Evolutionary conservation across 2,797 vertebrate genomes (phyloP).

Genomic region (Bovichtus diacanthus): DNA sequence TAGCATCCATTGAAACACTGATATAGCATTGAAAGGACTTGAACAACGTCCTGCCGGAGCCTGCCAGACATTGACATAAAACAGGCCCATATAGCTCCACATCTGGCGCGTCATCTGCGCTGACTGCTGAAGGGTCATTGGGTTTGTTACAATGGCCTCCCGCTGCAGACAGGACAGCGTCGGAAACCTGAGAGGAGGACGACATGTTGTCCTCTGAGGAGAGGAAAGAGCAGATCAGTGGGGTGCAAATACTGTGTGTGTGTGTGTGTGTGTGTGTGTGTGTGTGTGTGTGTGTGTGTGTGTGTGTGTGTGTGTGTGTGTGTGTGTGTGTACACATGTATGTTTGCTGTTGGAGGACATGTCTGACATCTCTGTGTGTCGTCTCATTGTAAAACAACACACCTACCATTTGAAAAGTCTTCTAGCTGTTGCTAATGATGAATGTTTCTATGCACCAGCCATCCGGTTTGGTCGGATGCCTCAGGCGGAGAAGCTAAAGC

Average conservation of each 20-base stretch:
- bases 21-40: background rate
- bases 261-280: too few species aligned
- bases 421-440: background rate
- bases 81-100: constrained; percentile 54
- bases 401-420: background rate
- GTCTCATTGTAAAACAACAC: background rate
- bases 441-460: constrained; percentile 78
- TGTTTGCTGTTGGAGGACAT: constrained; percentile 1
- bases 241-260: constrained; percentile 27
- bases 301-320: constrained; percentile 18
- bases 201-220: constrained; percentile 49
- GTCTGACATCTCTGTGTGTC: background rate
- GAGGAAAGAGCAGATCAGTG: constrained; percentile 34
- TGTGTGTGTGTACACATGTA: background rate
- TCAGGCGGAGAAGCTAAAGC: constrained; percentile 93
- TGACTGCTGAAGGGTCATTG: constrained; percentile 58
- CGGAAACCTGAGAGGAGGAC: constrained; percentile 59
- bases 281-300: too few species aligned
- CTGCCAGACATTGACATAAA: constrained; percentile 51
- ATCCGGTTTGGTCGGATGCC: constrained; percentile 98
- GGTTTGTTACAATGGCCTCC: constrained; percentile 64
- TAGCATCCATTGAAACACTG: too few species aligned
- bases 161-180: constrained; percentile 47
- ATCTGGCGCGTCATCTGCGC: constrained; percentile 67
- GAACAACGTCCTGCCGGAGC: constrained; percentile 35